Base-by-base conservation (phyloP, 1,140 invertebrate genomes). In the Drosophila orena region DNA sequence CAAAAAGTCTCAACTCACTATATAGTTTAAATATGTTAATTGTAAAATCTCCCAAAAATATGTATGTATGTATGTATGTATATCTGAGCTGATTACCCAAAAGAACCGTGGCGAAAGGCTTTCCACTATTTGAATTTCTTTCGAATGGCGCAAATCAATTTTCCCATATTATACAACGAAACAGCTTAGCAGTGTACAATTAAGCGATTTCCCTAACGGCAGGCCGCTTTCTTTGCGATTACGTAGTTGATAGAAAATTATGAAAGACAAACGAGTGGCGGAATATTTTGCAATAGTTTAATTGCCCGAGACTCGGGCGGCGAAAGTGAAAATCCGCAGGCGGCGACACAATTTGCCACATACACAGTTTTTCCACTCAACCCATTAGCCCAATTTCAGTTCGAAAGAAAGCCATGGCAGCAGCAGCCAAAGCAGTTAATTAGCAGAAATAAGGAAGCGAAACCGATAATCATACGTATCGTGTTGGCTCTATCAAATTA, bases 401-500 rank as follows among this genome's bases (percentile, higher is more conserved):
- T 55, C 3, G 7, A 37, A 44, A 56, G 59, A 74, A 64, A 50
- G 80, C 59, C 59, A 60, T 49, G 40, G 71, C 59, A 49, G 77
- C 50, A 49, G 47, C 47, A 10, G 49, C 56, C 34, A 44, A 42
- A 49, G 55, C 55, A 70, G 66, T 83, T 78, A 86, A 86, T 89
- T 77, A 83, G 79, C 70, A 52, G 62, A 88, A 88, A 88, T 88
- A 83, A 88, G 83, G 83, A 88, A 88, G 83, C 84, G 68, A 81
- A 78, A 49, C 72, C 66, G 60, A 76, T 70, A 70, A 76, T 76
- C 55, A 71, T 65, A 76, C 38, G 37, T 81, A 81, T 81, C 65
- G 75, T 56, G 66, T 59, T 58, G 54, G 58, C 73, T 72, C 73
- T 81, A 81, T 88, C 65, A 88, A 81, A 78, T 70, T 86, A 85